Evolutionary conservation across 2,888 invertebrate species (phyloP), one percentile per base, ranked within the genome.

Genomic region (Pseudoips prasinana): DNA sequence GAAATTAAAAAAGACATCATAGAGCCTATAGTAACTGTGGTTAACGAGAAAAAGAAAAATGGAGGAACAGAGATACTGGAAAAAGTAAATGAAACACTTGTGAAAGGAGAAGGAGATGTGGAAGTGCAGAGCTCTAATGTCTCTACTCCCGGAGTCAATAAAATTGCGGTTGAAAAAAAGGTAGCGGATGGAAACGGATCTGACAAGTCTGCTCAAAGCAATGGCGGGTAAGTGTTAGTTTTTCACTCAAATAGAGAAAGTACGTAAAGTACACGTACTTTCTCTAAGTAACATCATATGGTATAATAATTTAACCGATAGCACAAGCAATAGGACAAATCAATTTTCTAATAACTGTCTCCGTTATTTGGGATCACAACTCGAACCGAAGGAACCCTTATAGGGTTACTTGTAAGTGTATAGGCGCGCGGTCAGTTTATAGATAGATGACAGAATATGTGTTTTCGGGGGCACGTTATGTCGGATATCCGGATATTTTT

Each of bases 41-140:
- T 89, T 0, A 86, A 79, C 53, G 87, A 86, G 42, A 82, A 76
- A 47, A 77, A 70, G 53, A 77, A 70, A 29, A 71, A 67, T 27
- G 64, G 64, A 7, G 56, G 68, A 1, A 46, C 51, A 1, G 72
- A 71, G 11, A 52, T 67, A 0, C 35, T 62, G 5, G 83, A 79
- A 31, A 86, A 73, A 55, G 67, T 84, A 19, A 85, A 70, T 22
- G 84, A 82, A 39, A 69, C 90, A 23, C 68, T 91, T 44, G 89
- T 92, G 19, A 90, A 89, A 57, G 91, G 90, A 8, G 90, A 90
- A 38, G 88, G 91, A 23, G 91, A 92, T 43, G 85, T 90, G 8
- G 92, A 92, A 60, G 89, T 90, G 39, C 91, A 90, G 56, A 90
- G 90, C 73, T 91, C 90, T 5, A 91, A 92, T 59, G 60, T 88